phyloP scores from a whole-genome alignment of 2,888 invertebrate genomes.

The Vesta saturnalis region DNA sequence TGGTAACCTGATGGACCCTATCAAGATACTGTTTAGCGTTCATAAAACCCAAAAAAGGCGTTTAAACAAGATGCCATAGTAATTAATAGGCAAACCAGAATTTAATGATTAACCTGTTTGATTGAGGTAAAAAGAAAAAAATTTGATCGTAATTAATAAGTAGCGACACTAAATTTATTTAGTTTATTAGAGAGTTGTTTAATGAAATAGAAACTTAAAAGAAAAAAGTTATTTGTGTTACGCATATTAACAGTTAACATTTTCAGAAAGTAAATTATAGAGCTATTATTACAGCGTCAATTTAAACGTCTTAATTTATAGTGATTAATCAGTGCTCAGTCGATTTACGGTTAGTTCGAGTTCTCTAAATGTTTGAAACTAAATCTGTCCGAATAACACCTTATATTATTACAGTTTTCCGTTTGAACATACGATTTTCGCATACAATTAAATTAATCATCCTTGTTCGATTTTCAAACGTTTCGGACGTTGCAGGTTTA shows the following conservation, averaged over 20 bases:
- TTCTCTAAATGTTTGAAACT: constrained; percentile 25
- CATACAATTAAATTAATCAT: not conserved
- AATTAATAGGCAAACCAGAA: constrained; percentile 8
- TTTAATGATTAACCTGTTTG: not conserved
- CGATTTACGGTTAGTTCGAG: constrained; percentile 31
- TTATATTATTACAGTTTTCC: constrained; percentile 19
- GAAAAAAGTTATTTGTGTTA: not conserved
- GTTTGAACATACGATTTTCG: not conserved
- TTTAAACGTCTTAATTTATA: constrained; percentile 36
- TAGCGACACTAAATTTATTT: not conserved
- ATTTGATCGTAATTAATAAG: not conserved
- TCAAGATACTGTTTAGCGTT: not conserved
- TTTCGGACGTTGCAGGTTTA: not conserved
- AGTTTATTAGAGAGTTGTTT: constrained; percentile 1
- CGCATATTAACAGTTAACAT: constrained; percentile 1
- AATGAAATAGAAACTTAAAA: too few species aligned
- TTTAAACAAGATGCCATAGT: not conserved
- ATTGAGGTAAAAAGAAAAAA: not conserved
- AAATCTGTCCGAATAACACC: constrained; percentile 35
- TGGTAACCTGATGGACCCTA: not conserved
- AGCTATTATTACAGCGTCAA: constrained; percentile 4
- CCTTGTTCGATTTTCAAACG: not conserved
- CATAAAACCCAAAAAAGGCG: not conserved
- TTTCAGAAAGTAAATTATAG: constrained; percentile 20
- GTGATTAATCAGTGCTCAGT: constrained; percentile 27